phyloP scores from a whole-genome alignment of 2,888 invertebrate genomes.

The Ochlodes sylvanus region DNA sequence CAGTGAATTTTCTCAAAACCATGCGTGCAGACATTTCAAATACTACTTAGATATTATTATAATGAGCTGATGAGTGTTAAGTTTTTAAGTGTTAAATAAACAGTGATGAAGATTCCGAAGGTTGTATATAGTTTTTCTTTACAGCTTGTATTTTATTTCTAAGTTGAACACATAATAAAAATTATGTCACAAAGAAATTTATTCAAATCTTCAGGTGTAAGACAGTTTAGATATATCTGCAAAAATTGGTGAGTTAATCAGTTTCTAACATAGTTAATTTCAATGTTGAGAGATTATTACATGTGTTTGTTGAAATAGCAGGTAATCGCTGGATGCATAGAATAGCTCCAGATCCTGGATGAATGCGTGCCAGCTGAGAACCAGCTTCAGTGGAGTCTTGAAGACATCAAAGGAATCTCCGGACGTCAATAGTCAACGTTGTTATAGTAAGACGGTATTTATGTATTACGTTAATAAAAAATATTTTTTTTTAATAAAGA shows the following conservation, averaged over 20 bases:
- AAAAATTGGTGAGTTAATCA: constrained; percentile 71
- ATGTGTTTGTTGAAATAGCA: constrained; percentile 58
- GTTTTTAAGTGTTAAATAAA: constrained; percentile 71
- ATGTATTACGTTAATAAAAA: constrained; percentile 78
- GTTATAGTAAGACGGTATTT: constrained; percentile 84
- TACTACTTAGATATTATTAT: constrained; percentile 29
- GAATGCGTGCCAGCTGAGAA: not conserved
- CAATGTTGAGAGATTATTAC: constrained; percentile 50
- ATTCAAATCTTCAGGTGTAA: constrained; percentile 64
- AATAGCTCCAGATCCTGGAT: not conserved
- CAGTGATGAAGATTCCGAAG: constrained; percentile 67
- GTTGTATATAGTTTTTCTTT: constrained; percentile 80
- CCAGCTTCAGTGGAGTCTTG: constrained; percentile 2
- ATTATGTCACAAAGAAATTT: constrained; percentile 47
- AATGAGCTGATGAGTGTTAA: constrained; percentile 57
- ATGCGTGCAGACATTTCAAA: constrained; percentile 59
- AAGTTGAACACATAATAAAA: constrained; percentile 72
- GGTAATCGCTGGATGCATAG: constrained; percentile 58
- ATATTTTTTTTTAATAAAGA: constrained; percentile 52
- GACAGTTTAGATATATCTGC: constrained; percentile 44
- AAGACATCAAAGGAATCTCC: constrained; percentile 7
- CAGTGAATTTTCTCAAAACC: constrained; percentile 47
- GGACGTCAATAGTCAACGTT: constrained; percentile 57
- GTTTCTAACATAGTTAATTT: constrained; percentile 57
- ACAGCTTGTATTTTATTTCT: constrained; percentile 74